These are phyloP conservation scores for Hydraecia micacea DNA, from an alignment of 2,888 invertebrate genomes.

Conservation along the genomic window DNA sequence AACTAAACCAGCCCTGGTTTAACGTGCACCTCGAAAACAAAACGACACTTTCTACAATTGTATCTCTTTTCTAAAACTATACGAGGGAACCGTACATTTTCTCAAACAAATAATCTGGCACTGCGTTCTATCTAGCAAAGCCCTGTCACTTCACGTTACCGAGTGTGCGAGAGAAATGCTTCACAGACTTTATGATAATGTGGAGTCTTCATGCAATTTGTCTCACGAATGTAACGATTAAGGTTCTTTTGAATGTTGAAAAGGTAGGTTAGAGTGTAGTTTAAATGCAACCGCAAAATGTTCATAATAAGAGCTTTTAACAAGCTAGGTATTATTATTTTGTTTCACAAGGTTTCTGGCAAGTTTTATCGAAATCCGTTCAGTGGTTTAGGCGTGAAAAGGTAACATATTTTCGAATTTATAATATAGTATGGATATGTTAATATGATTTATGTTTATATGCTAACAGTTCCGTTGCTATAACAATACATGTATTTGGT, in stretches of 20 bases:
- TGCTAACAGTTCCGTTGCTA: not conserved
- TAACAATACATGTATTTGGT: not conserved
- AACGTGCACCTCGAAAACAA: not conserved
- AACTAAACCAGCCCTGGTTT: too few species aligned
- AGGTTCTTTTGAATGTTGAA: slow-evolving; percentile 16
- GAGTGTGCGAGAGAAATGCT: slow-evolving; percentile 32
- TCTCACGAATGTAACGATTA: slow-evolving; percentile 8
- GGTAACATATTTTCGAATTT: too few species aligned
- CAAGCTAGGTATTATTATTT: not conserved
- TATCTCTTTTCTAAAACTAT: slow-evolving; percentile 27
- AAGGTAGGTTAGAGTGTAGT: not conserved
- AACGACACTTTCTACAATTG: not conserved
- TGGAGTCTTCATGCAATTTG: slow-evolving; percentile 41
- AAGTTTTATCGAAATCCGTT: too few species aligned
- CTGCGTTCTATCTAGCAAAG: slow-evolving; percentile 44
- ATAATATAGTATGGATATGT: too few species aligned
- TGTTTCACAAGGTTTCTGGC: too few species aligned
- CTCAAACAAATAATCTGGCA: slow-evolving; percentile 55
- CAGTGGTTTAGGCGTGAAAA: too few species aligned
- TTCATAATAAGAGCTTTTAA: not conserved
- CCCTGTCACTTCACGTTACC: slow-evolving; percentile 51
- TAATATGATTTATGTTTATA: too few species aligned
- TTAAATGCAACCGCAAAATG: not conserved
- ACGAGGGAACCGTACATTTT: slow-evolving; percentile 33
- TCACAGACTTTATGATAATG: slow-evolving; percentile 48